Evolutionary conservation across 2,797 vertebrate species (phyloP), one percentile per base, ranked within the genome.

Genomic region (Amniataba percoides): DNA sequence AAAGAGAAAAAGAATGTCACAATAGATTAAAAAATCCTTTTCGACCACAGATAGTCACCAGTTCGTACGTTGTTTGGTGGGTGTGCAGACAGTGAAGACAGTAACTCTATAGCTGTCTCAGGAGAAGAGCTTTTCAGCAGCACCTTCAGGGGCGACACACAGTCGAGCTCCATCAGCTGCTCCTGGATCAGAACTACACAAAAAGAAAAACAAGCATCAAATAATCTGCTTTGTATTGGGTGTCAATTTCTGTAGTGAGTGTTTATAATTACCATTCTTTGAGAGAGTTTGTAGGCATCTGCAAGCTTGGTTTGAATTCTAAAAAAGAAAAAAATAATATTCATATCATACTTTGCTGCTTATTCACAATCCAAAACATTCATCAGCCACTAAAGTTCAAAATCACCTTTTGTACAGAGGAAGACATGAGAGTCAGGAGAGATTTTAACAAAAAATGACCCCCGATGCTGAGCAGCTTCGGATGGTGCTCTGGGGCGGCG

Each of bases 231-330:
- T 46, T 49, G 13, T 3, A 1, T 1, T 31, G 51, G 1, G 34
- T 43, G 23, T 53, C 5, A 25, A 12, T 60, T n/a, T 56, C 5
- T 36, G 23, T 0, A 3, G 56, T 42, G 2, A 59, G 5, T 43
- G 39, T 49, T n/a, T 39, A 23, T 64, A 65, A 81, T 94, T 96
- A 96, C 96, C 95, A 55, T 90, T 95, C 60, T 89, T 76, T 78
- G 93, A 93, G 68, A 97, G 91, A 60, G 91, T 95, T 67, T 92
- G 90, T 64, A 97, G 89, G 81, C 95, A 96, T 92, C 93, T 88
- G 84, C 96, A 96, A 0, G 96, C 95, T 88, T 96, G 95, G 78
- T 92, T 94, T 78, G 95, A 95, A 89, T 96, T 94, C 96, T 97
- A 90, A 21, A 87, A 88, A 80, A 67, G n/a, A 27, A 69, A 82